phyloP scores from a whole-genome alignment of 2,888 invertebrate genomes.

The Digitonthophagus gazella region DNA sequence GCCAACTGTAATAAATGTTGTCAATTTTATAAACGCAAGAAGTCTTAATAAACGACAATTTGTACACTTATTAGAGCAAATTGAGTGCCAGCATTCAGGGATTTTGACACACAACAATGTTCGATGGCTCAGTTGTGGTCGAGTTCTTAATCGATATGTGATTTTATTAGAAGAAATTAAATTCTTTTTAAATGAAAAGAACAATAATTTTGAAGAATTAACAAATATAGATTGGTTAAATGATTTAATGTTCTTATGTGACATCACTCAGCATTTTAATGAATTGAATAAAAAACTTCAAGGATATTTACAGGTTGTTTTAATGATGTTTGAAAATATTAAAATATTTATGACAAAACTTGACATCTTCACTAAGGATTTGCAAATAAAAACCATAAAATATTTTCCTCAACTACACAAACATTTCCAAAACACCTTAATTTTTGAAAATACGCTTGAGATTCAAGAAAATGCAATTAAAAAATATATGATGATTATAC shows the following conservation, averaged over 20 bases:
- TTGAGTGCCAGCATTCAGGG: slow-evolving; percentile 14
- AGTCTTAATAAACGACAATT: slow-evolving; percentile 9
- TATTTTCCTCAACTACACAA: slow-evolving; percentile 24
- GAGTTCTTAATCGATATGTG: slow-evolving; percentile 18
- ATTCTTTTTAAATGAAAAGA: slow-evolving; percentile 17
- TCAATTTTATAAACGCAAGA: slow-evolving; percentile 26
- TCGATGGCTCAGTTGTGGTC: slow-evolving; percentile 19
- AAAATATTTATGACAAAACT: slow-evolving; percentile 1
- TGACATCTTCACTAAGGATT: slow-evolving; percentile 9
- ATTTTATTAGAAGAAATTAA: slow-evolving; percentile 19
- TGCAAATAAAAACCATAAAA: slow-evolving; percentile 18
- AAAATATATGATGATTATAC: slow-evolving; percentile 17
- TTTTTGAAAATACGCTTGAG: slow-evolving; percentile 16
- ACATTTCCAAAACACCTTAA: slow-evolving; percentile 21
- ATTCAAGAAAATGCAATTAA: slow-evolving; percentile 21
- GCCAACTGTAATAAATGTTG: slow-evolving; percentile 27
- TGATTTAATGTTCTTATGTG: slow-evolving; percentile 22
- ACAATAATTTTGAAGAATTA: neutral
- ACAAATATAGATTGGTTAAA: slow-evolving; percentile 18
- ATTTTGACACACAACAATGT: slow-evolving; percentile 12
- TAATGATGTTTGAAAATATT: slow-evolving; percentile 1
- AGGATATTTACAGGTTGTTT: slow-evolving; percentile 5
- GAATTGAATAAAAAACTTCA: slow-evolving; percentile 15
- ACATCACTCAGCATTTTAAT: slow-evolving; percentile 17
- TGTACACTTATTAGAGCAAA: slow-evolving; percentile 1